Base-by-base conservation (phyloP, 2,888 invertebrate species). In the Noctua janthina region DNA sequence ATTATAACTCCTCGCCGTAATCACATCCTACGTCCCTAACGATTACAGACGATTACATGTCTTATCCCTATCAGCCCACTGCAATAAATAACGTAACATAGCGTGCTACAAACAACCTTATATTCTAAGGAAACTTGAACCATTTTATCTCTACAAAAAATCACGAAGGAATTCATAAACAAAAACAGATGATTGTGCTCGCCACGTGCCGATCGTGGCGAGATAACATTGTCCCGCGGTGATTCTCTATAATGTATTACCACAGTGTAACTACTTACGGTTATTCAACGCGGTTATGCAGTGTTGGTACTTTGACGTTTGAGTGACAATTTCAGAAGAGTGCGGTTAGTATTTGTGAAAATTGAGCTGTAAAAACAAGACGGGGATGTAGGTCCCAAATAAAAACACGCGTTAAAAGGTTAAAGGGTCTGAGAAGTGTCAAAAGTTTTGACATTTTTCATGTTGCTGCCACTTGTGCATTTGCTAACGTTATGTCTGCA, bases 161-260 rank as follows among this genome's bases (percentile, higher is more conserved):
- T 83, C 83, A 82, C 68, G 66, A 13, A 83, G 83, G 87, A 86
- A 91, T 92, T 92, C 86, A 89, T 93, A 93, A 94, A 95, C 92
- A 94, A 93, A 92, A 93, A 93, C 93, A 92, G 89, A 91, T 91
- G 87, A 91, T 90, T 90, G 88, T 87, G 86, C 86, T 84, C 81
- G 88, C 92, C 96, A 94, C 96, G 95, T 94, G 95, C 93, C 93
- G 95, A 96, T 96, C 93, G 92, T 92, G 87, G 67, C n/a, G 74
- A 87, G 96, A 96, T 96, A 96, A 94, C 94, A 96, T 95, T 95
- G 95, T 94, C 79, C 82, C 78, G 73, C 73, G 82, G 80, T 82
- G 76, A 51, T 82, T 84, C 86, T 69, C 46, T 69, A 74, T 85
- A 84, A 86, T 84, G 82, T 73, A 86, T 85, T 49, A 3, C 67